Evolutionary conservation across 2,888 invertebrate genomes (phyloP).

Genomic region (Heliconius aoede): DNA sequence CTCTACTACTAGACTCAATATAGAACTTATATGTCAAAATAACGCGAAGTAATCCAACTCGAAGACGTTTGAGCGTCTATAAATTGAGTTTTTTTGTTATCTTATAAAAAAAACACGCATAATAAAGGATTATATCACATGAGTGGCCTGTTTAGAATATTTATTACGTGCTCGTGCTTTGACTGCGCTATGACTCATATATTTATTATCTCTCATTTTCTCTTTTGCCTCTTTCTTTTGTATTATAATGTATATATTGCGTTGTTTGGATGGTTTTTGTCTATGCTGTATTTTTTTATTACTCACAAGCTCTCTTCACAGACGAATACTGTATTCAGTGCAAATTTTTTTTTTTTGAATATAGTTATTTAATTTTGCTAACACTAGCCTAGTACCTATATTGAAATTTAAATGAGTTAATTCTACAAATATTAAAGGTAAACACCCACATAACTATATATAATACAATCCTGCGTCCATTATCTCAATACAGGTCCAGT

Average conservation of each 20-base stretch:
- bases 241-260: neutral
- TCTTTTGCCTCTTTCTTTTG: constrained; percentile 27
- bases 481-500: constrained; percentile 27
- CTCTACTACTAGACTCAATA: no score
- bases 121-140: constrained; percentile 44
- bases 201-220: constrained; percentile 39
- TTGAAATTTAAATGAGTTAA: no score
- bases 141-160: constrained; percentile 45
- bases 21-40: neutral
- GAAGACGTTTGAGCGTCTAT: constrained; percentile 26
- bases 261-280: constrained; percentile 11
- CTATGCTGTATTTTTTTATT: neutral
- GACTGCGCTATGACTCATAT: constrained; percentile 37
- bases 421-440: neutral
- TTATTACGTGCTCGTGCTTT: constrained; percentile 43
- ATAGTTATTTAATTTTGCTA: no score
- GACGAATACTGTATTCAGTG: neutral
- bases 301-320: neutral
- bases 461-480: constrained; percentile 5
- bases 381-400: no score
- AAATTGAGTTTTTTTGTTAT: constrained; percentile 33
- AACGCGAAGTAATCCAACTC: constrained; percentile 10
- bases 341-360: neutral
- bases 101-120: constrained; percentile 32
- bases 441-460: neutral